phyloP scores from a whole-genome alignment of 2,888 invertebrate species.

The Amitus sp. region DNA sequence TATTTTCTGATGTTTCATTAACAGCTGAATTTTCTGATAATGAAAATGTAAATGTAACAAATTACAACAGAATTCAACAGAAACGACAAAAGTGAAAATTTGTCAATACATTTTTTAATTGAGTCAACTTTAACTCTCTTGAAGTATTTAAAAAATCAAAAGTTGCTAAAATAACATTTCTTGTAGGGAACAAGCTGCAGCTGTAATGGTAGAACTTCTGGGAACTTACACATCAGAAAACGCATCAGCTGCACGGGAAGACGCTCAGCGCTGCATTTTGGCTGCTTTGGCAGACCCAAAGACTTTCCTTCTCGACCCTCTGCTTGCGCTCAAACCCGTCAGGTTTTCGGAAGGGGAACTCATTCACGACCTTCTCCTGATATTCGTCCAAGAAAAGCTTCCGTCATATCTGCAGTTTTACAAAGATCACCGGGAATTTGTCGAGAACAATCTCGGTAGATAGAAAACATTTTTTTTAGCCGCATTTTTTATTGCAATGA shows the following conservation, averaged over 20 bases:
- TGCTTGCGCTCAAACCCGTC: conserved; percentile 93
- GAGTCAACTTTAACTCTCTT: too few species aligned
- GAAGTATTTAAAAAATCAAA: too few species aligned
- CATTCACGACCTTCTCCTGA: conserved; percentile 92
- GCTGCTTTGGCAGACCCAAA: conserved; percentile 95
- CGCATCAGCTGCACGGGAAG: conserved; percentile 95
- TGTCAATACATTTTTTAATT: too few species aligned
- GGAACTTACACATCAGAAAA: conserved; percentile 98
- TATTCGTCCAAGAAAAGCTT: conserved; percentile 95
- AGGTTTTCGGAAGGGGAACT: conserved; percentile 93
- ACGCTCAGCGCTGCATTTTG: conserved; percentile 95
- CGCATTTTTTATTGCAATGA: too few species aligned
- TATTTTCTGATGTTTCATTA: too few species aligned
- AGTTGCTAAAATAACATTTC: conserved; percentile 17
- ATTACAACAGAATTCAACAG: too few species aligned
- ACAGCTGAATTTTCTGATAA: too few species aligned
- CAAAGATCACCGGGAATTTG: conserved; percentile 90
- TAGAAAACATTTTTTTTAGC: conserved; percentile 3
- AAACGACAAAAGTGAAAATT: too few species aligned
- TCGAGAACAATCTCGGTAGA: conserved; percentile 71
- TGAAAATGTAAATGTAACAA: too few species aligned
- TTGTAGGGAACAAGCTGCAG: conserved; percentile 87
- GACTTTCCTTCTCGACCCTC: conserved; percentile 94
- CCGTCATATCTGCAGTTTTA: conserved; percentile 94
- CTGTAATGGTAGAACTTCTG: conserved; percentile 96